Base-by-base conservation (phyloP, 2,888 invertebrate species). In the Andrena camellia region DNA sequence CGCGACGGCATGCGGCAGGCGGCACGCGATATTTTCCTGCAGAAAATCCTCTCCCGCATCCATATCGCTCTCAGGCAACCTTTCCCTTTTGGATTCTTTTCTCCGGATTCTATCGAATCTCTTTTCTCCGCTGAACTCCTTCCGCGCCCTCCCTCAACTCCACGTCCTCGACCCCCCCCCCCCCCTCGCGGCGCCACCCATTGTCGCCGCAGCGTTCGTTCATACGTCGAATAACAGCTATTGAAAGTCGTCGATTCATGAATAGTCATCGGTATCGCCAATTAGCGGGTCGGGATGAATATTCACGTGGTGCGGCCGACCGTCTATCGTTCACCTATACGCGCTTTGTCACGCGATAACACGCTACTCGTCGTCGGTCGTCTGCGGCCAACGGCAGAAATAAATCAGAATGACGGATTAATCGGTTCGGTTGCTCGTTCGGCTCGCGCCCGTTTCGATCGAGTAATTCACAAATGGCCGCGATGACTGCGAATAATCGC, bases 191-290 rank as follows among this genome's bases (percentile, higher is more conserved):
- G 62, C 57, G 59, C 52, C 57, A 50, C 60, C 57, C 62, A 68
- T 81, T 81, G 76, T 82, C 60, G 81, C 81, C 64, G 74, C 60
- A 59, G 72, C 78, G 74, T 78, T 81, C 69, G 78, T 78, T 69
- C 83, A 69, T 83, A 89, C 90, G 90, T 92, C 89, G 88, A 90
- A 89, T 91, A 90, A 88, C 91, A 91, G 89, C 90, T 91, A 93
- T 93, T 92, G 93, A 92, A 93, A 93, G 93, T 92, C 92, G 91
- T 92, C 90, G 91, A 92, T 91, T 92, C 93, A 92, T 92, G 93
- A 93, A 93, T 93, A 93, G 91, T 92, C 92, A 92, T 92, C 90
- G 57, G 90, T 90, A 92, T 92, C 92, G 92, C 90, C 93, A 94
- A 93, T 93, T 93, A 92, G 91, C 92, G 90, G 85, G 88, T 84